Evolutionary conservation across 2,797 vertebrate species (phyloP).

Genomic region (Florisuga fusca): DNA sequence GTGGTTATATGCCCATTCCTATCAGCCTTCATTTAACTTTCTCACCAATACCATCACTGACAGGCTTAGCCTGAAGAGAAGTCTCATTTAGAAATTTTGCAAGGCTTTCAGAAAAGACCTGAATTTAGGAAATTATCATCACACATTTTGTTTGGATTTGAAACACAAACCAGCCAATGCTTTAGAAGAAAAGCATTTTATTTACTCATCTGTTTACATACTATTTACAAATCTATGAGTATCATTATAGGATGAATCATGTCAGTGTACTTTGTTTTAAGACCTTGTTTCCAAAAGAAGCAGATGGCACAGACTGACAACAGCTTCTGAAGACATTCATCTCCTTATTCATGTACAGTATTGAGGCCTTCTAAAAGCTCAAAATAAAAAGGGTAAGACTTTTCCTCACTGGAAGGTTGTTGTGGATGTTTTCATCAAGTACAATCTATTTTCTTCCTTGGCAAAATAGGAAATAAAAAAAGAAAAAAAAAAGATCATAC

Average conservation of each 20-base stretch:
- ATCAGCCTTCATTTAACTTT: neutral
- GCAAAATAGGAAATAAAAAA: neutral
- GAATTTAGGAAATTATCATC: neutral
- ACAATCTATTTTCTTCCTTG: neutral
- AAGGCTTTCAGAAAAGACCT: neutral
- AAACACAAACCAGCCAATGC: slow-evolving; percentile 27
- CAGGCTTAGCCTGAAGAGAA: neutral
- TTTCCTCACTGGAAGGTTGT: neutral
- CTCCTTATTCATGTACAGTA: neutral
- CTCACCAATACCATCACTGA: neutral
- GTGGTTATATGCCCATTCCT: neutral
- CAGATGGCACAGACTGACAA: slow-evolving; percentile 56
- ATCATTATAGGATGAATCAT: slow-evolving; percentile 51
- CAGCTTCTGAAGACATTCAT: neutral
- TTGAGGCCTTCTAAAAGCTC: neutral
- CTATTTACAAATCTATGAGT: slow-evolving; percentile 58
- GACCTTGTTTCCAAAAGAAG: slow-evolving; percentile 54
- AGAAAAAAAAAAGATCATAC: neutral
- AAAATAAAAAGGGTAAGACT: neutral
- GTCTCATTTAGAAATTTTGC: neutral
- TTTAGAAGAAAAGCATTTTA: slow-evolving; percentile 31
- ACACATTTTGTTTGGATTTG: neutral
- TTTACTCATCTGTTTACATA: slow-evolving; percentile 56
- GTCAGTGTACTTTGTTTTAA: slow-evolving; percentile 19
- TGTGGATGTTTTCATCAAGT: neutral